Percentiles rank a stretch among this genome's conserved stretches.
Evolutionary conservation across 2,797 vertebrate genomes (phyloP).

Genomic region (Ctenosaura bakeri): DNA sequence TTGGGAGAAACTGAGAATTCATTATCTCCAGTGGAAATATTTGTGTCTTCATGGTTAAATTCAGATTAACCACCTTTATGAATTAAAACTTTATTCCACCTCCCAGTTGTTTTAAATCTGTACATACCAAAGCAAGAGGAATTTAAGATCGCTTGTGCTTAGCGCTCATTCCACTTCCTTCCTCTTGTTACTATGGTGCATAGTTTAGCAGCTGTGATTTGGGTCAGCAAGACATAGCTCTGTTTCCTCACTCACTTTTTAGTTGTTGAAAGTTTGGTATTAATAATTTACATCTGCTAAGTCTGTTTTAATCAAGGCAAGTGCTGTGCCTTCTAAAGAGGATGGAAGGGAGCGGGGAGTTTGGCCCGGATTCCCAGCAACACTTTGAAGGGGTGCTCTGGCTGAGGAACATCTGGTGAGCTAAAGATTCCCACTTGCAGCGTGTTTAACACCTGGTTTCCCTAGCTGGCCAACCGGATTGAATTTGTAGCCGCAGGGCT

Average conservation of each 20-base stretch:
- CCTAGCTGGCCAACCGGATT: not conserved
- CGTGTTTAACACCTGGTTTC: not conserved
- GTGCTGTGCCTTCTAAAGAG: not conserved
- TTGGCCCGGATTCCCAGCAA: rapidly evolving
- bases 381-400: conserved; percentile 18
- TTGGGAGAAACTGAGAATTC: not conserved
- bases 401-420: conserved; percentile 32
- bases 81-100: not conserved
- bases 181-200: conserved; percentile 8
- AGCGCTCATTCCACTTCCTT: not conserved
- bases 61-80: not conserved
- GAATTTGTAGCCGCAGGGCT: too few relatives aligned
- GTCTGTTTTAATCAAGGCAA: conserved; percentile 12
- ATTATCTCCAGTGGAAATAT: not conserved
- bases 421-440: not conserved
- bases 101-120: not conserved
- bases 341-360: not conserved
- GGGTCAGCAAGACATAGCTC: not conserved
- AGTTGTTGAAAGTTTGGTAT: conserved; percentile 12
- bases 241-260: not conserved
- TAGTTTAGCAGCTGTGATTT: conserved; percentile 22
- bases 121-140: not conserved
- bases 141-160: not conserved
- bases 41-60: not conserved
- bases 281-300: conserved; percentile 20